Percentiles rank a stretch among this genome's conserved stretches.
These are phyloP conservation scores for Zygaena filipendulae DNA, from an alignment of 2,888 invertebrate species.

Conservation along the genomic window DNA sequence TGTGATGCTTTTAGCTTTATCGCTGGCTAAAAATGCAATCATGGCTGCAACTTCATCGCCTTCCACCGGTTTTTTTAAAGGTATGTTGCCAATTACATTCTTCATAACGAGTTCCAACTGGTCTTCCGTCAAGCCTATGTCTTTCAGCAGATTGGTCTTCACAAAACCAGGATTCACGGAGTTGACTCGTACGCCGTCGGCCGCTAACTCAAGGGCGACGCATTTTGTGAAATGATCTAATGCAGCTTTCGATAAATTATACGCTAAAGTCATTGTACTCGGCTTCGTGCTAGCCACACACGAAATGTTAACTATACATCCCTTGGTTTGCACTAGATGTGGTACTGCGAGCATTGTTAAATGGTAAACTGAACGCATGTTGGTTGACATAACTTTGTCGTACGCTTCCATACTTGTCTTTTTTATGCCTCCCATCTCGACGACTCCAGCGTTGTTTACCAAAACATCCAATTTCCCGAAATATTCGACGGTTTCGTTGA, in stretches of 20 bases:
- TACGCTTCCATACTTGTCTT: conserved; percentile 82
- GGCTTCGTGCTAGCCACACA: conserved; percentile 81
- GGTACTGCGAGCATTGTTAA: conserved; percentile 87
- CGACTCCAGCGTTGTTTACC: conserved; percentile 87
- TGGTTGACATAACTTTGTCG: conserved; percentile 87
- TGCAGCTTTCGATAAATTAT: conserved; percentile 92
- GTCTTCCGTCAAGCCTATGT: conserved; percentile 62
- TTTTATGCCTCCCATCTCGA: conserved; percentile 83
- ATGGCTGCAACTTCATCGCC: conserved; percentile 87
- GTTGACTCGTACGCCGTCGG: conserved; percentile 86
- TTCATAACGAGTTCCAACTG: conserved; percentile 83
- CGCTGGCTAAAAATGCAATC: conserved; percentile 90
- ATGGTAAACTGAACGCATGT: conserved; percentile 83
- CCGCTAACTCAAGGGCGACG: conserved; percentile 84
- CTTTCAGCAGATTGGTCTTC: conserved; percentile 83
- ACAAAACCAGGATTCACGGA: conserved; percentile 95
- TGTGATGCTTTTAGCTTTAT: conserved; percentile 87
- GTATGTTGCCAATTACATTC: conserved; percentile 76
- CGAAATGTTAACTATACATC: conserved; percentile 91
- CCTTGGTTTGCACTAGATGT: conserved; percentile 80
- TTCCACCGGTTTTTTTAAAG: conserved; percentile 84
- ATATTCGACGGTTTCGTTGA: conserved; percentile 75
- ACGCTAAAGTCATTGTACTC: conserved; percentile 80
- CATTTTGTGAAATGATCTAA: conserved; percentile 95
- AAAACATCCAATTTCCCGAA: conserved; percentile 80